These are phyloP conservation scores for Melanchra persicariae DNA, from an alignment of 2,888 invertebrate species.

Conservation along the genomic window DNA sequence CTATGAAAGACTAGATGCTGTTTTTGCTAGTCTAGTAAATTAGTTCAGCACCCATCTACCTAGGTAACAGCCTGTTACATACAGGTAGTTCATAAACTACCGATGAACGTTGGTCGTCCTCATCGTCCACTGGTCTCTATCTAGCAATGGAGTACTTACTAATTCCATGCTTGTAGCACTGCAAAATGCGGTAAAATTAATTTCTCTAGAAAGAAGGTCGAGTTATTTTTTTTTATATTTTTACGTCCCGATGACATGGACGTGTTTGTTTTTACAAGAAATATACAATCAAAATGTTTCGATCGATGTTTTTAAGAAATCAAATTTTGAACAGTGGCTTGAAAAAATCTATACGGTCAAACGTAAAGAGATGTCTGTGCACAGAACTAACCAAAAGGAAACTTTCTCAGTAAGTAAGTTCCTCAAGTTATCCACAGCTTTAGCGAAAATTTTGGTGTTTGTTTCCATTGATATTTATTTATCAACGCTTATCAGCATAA, in stretches of 20 bases:
- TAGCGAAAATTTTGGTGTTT: not conserved
- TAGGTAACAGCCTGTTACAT: no score
- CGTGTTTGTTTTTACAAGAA: slow-evolving; percentile 76
- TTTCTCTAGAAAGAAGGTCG: slow-evolving; percentile 1
- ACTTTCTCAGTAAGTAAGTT: slow-evolving; percentile 90
- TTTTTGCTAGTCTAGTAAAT: no score
- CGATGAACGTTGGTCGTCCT: no score
- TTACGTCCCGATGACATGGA: slow-evolving; percentile 75
- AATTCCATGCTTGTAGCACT: not conserved
- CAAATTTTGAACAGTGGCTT: slow-evolving; percentile 92
- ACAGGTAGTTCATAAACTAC: no score
- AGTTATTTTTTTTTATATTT: not conserved
- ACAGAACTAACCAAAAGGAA: slow-evolving; percentile 92
- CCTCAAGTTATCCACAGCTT: slow-evolving; percentile 13
- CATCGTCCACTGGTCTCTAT: no score
- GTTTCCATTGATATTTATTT: not conserved
- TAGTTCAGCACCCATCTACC: no score
- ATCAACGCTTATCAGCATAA: slow-evolving; percentile 1
- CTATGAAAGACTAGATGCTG: no score
- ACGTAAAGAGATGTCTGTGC: slow-evolving; percentile 91
- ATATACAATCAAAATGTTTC: slow-evolving; percentile 91
- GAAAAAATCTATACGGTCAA: slow-evolving; percentile 90
- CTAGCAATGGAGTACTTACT: not conserved
- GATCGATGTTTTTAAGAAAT: slow-evolving; percentile 93
- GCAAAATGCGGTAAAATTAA: not conserved